Evolutionary conservation across 2,888 invertebrate genomes (phyloP), one percentile per base, ranked within the genome.

Genomic region (Abrostola tripartita): DNA sequence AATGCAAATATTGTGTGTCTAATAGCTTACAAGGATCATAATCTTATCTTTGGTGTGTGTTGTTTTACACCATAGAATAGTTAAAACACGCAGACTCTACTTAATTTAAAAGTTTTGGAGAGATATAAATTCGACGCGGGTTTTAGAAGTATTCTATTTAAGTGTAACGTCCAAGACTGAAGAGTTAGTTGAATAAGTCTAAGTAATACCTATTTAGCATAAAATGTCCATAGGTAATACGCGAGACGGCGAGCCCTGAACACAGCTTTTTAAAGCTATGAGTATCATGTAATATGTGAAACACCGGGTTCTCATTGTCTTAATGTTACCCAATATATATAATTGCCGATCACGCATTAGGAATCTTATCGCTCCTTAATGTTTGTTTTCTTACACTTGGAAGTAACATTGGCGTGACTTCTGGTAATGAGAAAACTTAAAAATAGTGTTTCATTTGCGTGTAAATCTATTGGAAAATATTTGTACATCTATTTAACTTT

Each of bases 131-230:
- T 91, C 93, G 90, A 94, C 94, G 94, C 94, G 94, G 94, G 94
- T 90, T 92, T 78, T 91, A 93, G 92, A 88, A 92, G 87, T 93
- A 92, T 93, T 93, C 90, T 92, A 93, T 91, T 91, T 94, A 93
- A 94, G 94, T 90, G 93, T 92, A 94, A 94, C 94, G 93, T 92
- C 92, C 93, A 94, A 94, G 94, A 94, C 94, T 94, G 94, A 94
- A 93, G 93, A 91, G 94, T 92, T 92, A 93, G 92, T 88, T 91
- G 88, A 92, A 87, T 93, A 93, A 92, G 91, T 91, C 90, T 92
- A 91, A 92, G 88, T 92, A 92, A 92, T 91, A 92, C 90, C 91
- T 92, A 92, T 91, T 90, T 92, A 94, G 93, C 90, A 90, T 93
- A 90, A 92, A 92, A 91, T 91, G 93, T 93, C 93, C 93, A 91